Evolutionary conservation across 2,888 invertebrate species (phyloP).

Genomic region (Litoditis marina): DNA sequence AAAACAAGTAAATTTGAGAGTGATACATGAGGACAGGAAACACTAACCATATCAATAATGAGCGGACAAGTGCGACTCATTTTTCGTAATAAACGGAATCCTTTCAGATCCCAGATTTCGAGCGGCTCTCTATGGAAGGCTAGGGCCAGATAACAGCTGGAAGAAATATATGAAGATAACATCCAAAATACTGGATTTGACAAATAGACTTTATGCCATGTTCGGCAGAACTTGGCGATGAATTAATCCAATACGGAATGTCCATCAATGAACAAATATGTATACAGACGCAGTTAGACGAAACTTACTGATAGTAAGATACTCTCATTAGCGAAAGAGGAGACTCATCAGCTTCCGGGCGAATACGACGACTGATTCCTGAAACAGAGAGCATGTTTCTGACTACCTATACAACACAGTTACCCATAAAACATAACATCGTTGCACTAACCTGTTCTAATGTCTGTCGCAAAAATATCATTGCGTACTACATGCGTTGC

Average conservation of each 20-base stretch:
- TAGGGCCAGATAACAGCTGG: conserved; percentile 60
- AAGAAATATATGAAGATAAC: conserved; percentile 22
- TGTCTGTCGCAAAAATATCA: conserved; percentile 57
- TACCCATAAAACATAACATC: not conserved
- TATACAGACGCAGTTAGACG: too few relatives aligned
- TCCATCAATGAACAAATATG: too few relatives aligned
- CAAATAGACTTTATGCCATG: not conserved
- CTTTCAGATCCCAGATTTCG: conserved; percentile 61
- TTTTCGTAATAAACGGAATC: conserved; percentile 53
- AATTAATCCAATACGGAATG: too few relatives aligned
- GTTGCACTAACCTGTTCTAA: conserved; percentile 49
- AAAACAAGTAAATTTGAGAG: not conserved
- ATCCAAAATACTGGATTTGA: not conserved
- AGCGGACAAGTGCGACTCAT: conserved; percentile 61
- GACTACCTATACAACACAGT: not conserved
- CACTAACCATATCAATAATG: conserved; percentile 58
- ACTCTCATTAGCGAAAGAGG: conserved; percentile 57
- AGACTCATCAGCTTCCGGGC: conserved; percentile 59
- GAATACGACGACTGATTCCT: conserved; percentile 47
- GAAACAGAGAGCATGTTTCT: not conserved
- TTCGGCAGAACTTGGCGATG: too few relatives aligned
- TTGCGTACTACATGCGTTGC: conserved; percentile 58
- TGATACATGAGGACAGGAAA: not conserved
- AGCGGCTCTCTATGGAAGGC: conserved; percentile 61
- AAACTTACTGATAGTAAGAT: conserved; percentile 55